Conservation (phyloP, 2,113 vertebrate genomes). For the Falco punctatus region DNA sequence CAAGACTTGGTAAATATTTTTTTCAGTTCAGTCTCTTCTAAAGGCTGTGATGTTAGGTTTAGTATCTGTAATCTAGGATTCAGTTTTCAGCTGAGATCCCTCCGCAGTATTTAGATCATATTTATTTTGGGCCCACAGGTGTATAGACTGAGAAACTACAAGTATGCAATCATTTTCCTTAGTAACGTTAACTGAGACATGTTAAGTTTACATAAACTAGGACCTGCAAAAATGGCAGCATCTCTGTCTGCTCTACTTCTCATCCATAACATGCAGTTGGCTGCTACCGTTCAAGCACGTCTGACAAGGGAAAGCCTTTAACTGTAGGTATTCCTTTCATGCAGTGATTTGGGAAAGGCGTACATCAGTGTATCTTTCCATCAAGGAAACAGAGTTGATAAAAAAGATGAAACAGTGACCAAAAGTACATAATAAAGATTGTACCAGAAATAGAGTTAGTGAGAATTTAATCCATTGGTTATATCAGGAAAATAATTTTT, state of each 20-base stretch:
- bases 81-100: conserved; percentile 63
- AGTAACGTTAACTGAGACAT: conserved; percentile 40
- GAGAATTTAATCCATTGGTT: not conserved
- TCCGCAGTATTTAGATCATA: conserved; percentile 67
- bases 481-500: not conserved
- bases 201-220: conserved; percentile 61
- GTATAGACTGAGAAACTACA: conserved; percentile 45
- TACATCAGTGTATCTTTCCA: not conserved
- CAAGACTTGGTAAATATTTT: conserved; percentile 75
- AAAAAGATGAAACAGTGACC: not conserved
- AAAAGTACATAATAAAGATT: not conserved
- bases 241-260: conserved; percentile 16
- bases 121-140: conserved; percentile 56
- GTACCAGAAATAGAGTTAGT: not conserved
- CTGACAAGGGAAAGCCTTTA: conserved; percentile 38
- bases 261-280: not conserved
- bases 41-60: conserved; percentile 58
- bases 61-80: conserved; percentile 54
- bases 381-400: not conserved
- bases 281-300: not conserved
- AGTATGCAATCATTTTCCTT: conserved; percentile 23
- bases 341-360: conserved; percentile 55
- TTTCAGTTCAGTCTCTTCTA: conserved; percentile 72
- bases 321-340: conserved; percentile 36
- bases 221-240: conserved; percentile 66